phyloP scores from a whole-genome alignment of 2,888 invertebrate genomes.

The Mesorhabditis sp. region DNA sequence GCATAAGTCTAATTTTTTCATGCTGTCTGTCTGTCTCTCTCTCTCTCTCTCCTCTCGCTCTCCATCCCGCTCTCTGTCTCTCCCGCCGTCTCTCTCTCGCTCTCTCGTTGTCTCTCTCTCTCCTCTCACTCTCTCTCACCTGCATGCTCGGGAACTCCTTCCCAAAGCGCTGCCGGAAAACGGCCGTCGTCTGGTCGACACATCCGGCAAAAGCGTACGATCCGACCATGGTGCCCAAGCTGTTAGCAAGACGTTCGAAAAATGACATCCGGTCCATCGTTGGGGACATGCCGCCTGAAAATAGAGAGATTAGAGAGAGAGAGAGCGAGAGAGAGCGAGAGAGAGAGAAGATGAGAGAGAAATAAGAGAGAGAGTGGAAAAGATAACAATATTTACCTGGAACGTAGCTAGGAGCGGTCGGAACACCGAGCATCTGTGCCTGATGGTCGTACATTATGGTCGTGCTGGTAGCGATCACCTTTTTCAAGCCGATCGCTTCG shows the following conservation, averaged over 20 bases:
- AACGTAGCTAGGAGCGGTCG: not conserved
- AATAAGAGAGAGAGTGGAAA: not conserved
- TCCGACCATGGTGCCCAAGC: not conserved
- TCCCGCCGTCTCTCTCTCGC: too few relatives aligned
- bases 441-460: not conserved
- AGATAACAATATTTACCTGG: not conserved
- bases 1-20: too few relatives aligned
- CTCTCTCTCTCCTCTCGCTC: too few relatives aligned
- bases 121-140: not conserved
- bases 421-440: slow-evolving; percentile 3
- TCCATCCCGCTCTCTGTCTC: too few relatives aligned
- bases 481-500: slow-evolving; percentile 5
- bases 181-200: not conserved
- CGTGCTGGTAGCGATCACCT: slow-evolving; percentile 5
- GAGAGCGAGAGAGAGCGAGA: not conserved
- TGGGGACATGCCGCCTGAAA: slow-evolving; percentile 2
- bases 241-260: not conserved
- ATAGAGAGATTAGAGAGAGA: not conserved
- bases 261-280: not conserved
- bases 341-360: not conserved
- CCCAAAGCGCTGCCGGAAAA: slow-evolving; percentile 1
- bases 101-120: too few relatives aligned
- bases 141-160: not conserved
- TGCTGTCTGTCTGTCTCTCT: too few relatives aligned
- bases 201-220: not conserved